Conservation (phyloP, 2,797 vertebrate genomes). For the Myotis myotis region DNA sequence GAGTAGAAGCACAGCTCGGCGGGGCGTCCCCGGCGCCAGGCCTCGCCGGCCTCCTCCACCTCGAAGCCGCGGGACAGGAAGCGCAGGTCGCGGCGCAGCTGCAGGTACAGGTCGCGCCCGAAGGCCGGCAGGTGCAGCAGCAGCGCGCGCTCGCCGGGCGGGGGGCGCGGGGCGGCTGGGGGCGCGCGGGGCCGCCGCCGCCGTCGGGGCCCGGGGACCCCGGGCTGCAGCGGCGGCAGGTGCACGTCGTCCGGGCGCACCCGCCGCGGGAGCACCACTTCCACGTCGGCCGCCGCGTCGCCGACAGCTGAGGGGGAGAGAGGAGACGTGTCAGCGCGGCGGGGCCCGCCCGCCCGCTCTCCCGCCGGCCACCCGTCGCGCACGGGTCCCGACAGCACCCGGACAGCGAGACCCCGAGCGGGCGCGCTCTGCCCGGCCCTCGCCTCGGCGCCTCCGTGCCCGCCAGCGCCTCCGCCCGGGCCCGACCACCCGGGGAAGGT, state of each 20-base stretch:
- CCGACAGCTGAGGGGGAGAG: constrained; percentile 81
- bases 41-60: constrained; percentile 68
- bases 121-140: constrained; percentile 90
- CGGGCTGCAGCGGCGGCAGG: constrained; percentile 76
- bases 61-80: constrained; percentile 90
- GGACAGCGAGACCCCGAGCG: not conserved
- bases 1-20: constrained; percentile 91
- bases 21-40: constrained; percentile 61
- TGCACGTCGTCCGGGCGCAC: constrained; percentile 80
- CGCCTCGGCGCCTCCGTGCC: not conserved
- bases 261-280: constrained; percentile 84
- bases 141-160: constrained; percentile 79
- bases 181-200: constrained; percentile 75
- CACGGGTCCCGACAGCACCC: not conserved
- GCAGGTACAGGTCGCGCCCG: constrained; percentile 88
- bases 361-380: not conserved
- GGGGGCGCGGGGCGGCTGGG: constrained; percentile 46
- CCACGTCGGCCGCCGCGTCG: constrained; percentile 80
- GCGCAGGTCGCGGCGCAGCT: constrained; percentile 86
- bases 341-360: not conserved
- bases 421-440: not conserved
- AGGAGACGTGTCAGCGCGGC: not conserved
- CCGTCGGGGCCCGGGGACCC: constrained; percentile 66
- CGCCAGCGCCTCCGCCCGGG: not conserved
- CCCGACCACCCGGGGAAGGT: not conserved